Percentiles rank a stretch among this genome's conserved stretches.
These are phyloP conservation scores for Sternotherus odoratus DNA, from an alignment of 2,797 vertebrate species.

Conservation along the genomic window DNA sequence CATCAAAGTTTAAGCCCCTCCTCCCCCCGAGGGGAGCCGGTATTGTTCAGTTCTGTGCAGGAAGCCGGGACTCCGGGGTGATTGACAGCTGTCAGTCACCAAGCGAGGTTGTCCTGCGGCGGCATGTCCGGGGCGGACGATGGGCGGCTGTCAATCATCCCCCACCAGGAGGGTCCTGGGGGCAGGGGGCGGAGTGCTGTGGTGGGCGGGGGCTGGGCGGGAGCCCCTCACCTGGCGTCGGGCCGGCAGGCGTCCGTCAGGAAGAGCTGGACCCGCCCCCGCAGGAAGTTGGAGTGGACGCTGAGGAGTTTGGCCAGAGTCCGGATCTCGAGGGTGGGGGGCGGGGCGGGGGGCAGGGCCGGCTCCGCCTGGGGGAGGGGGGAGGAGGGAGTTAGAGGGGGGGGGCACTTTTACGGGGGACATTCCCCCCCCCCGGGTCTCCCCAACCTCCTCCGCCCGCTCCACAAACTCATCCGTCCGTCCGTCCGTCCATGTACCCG, in stretches of 20 bases:
- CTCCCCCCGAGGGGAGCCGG: background rate
- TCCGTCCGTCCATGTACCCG: too few species aligned
- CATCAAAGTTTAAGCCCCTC: background rate
- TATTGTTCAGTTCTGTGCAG: too few species aligned
- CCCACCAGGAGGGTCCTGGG: background rate
- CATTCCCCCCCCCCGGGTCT: too few species aligned
- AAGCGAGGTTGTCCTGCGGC: too few species aligned
- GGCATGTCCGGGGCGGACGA: background rate
- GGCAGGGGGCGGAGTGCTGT: background rate
- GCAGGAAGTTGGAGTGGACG: slow-evolving; percentile 88
- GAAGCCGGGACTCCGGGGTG: background rate
- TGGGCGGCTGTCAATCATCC: background rate
- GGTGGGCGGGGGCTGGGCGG: background rate
- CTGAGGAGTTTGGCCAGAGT: slow-evolving; percentile 85
- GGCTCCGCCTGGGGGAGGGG: slow-evolving; percentile 49
- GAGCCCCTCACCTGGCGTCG: slow-evolving; percentile 84
- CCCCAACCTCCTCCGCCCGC: slow-evolving; percentile 73
- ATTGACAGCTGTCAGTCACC: background rate
- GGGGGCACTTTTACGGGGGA: too few species aligned
- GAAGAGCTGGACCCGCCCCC: slow-evolving; percentile 89
- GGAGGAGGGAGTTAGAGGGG: background rate
- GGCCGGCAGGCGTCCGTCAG: slow-evolving; percentile 82
- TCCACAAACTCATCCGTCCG: background rate
- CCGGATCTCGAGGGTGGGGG: slow-evolving; percentile 69
- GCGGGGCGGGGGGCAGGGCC: background rate